A percentile compares a stretch with the other conserved stretches of the same genome.
Conservation (phyloP, 2,113 vertebrate genomes). For the Orthonyx spaldingii region DNA sequence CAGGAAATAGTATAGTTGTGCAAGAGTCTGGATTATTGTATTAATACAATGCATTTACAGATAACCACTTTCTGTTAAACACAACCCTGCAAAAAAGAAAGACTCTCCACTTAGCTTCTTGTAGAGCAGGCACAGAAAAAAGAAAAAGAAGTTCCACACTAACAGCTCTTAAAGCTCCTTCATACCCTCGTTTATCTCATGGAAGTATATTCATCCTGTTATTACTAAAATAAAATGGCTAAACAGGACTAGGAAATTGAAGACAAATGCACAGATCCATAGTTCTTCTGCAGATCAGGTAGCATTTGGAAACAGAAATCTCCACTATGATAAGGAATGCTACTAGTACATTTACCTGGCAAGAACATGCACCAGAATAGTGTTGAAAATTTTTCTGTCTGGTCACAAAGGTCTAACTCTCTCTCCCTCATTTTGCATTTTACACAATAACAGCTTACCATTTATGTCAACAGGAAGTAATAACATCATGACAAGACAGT, state of each 20-base stretch:
- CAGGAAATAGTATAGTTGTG: not conserved
- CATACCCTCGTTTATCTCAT: not conserved
- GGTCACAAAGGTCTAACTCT: not conserved
- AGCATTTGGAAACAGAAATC: not conserved
- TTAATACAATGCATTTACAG: not conserved
- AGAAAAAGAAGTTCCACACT: not conserved
- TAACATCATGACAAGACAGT: fast-evolving
- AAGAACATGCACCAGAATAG: not conserved
- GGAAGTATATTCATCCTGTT: not conserved
- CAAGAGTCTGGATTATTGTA: not conserved
- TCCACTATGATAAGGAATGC: not conserved
- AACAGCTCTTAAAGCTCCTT: not conserved
- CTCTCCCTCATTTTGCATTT: not conserved
- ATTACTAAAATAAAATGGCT: not conserved
- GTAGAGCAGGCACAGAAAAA: not conserved
- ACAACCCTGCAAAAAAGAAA: not conserved
- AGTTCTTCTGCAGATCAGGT: not conserved
- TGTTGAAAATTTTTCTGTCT: not conserved
- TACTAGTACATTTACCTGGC: not conserved
- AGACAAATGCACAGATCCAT: not conserved
- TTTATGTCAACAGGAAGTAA: not conserved
- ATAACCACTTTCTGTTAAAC: not conserved
- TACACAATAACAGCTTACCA: not conserved
- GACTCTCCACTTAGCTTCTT: not conserved
- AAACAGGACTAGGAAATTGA: not conserved